A percentile compares a stretch with the other conserved stretches of the same genome.
These are phyloP conservation scores for Idaea biselata DNA, from an alignment of 2,888 invertebrate genomes.

Conservation along the genomic window DNA sequence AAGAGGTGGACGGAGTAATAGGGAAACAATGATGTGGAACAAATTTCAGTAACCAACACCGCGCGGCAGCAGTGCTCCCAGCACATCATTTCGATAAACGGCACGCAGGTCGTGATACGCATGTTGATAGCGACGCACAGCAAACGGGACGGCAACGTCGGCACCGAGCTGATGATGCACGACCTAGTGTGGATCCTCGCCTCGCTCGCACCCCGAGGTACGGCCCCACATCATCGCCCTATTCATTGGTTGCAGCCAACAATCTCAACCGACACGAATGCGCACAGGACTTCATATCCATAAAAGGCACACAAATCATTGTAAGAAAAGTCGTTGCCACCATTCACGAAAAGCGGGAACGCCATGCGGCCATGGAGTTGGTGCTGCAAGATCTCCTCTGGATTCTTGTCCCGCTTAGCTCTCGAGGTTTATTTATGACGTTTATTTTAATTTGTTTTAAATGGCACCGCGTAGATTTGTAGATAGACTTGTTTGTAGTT, in stretches of 20 bases:
- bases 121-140: conserved; percentile 73
- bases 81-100: conserved; percentile 77
- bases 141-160: conserved; percentile 74
- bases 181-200: conserved; percentile 83
- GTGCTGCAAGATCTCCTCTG: conserved; percentile 79
- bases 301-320: conserved; percentile 76
- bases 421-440: conserved; percentile 56
- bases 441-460: neutral
- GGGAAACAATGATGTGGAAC: neutral
- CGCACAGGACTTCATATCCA: conserved; percentile 68
- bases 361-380: conserved; percentile 63
- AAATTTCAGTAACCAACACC: conserved; percentile 77
- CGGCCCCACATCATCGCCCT: conserved; percentile 18
- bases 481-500: conserved; percentile 13
- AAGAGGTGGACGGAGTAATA: neutral
- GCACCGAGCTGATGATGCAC: conserved; percentile 77
- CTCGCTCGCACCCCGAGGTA: conserved; percentile 80
- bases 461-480: neutral
- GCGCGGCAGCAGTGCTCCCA: conserved; percentile 74
- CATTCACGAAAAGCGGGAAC: conserved; percentile 70
- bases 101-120: conserved; percentile 80
- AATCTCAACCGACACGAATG: conserved; percentile 66
- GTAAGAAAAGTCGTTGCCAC: conserved; percentile 71
- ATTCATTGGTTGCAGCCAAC: conserved; percentile 63
- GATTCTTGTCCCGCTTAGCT: conserved; percentile 78